Evolutionary conservation across 64 coral and sea anemone genomes (phyloP).

Genomic region (Hydrozoanthus tunicans): DNA sequence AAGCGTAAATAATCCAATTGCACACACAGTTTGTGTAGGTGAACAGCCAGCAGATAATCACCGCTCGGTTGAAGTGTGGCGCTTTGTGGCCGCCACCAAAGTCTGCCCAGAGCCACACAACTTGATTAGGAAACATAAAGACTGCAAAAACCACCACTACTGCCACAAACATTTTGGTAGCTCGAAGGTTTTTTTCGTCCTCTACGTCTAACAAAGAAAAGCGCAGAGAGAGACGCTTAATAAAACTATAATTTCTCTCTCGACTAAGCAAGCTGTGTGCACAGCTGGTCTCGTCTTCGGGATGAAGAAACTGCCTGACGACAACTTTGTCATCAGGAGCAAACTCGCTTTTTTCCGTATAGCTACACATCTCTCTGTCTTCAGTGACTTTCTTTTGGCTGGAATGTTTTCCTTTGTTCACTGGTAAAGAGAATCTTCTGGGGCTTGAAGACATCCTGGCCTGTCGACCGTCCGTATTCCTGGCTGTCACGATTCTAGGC

Average conservation of each 20-base stretch:
- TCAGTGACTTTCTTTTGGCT: neutral
- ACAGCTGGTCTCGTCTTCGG: neutral
- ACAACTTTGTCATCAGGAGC: neutral
- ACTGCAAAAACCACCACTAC: conserved; percentile 70
- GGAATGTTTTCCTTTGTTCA: conserved; percentile 16
- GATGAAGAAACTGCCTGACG: conserved; percentile 7
- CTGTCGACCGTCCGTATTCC: neutral
- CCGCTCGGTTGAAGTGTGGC: conserved; percentile 37
- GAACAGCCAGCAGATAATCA: conserved; percentile 74
- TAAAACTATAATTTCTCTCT: conserved; percentile 1
- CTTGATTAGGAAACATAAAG: conserved; percentile 80
- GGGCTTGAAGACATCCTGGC: neutral
- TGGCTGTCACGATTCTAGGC: neutral
- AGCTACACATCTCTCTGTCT: neutral
- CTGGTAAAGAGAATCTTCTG: conserved; percentile 38
- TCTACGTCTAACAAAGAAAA: conserved; percentile 37
- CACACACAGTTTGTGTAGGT: conserved; percentile 75
- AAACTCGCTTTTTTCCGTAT: neutral
- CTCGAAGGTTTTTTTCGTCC: conserved; percentile 57
- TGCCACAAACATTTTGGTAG: conserved; percentile 67
- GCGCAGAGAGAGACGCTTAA: neutral
- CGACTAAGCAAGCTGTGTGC: neutral
- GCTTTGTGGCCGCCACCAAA: conserved; percentile 52
- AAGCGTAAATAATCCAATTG: conserved; percentile 64
- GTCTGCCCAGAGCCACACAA: conserved; percentile 73